Evolutionary conservation across 1,140 invertebrate species (phyloP), one percentile per base, ranked within the genome.

Genomic region (Akabosia matsudoensis): DNA sequence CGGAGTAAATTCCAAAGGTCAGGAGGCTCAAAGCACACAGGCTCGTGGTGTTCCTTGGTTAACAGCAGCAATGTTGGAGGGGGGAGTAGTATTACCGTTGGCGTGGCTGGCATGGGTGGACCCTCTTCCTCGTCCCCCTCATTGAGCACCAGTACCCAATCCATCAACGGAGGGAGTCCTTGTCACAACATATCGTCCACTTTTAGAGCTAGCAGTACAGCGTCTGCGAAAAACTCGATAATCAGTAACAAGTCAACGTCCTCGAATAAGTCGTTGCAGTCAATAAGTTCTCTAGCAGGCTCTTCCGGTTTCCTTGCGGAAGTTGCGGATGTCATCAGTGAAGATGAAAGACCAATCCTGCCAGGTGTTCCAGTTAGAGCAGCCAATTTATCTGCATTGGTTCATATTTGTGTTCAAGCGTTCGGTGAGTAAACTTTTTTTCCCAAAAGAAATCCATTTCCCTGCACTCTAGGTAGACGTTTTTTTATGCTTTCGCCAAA

Each of bases 71-170:
- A 14, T 26, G 13, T 2, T 72, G 70, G 70, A 13, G 67, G 67
- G 16, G 67, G 67, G 16, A 30, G 30, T 7, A 22, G 28, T 22
- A 22, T n/a, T 14, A 64, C 13, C 56, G n/a, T 64, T 13, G 10
- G 24, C 13, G 24, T 10, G n/a, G n/a, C n/a, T 13, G 67, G 67
- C 7, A 22, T 4, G 33, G 67, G 67, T 7, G 67, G 67, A 70
- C 13, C 67, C 73, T 31, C 26, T 74, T 34, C 64, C 70, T 37
- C 22, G n/a, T 56, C 30, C 22, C 45, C 78, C 61, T 73, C 22
- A 37, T 45, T 64, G 70, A 81, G 67, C 37, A 79, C 22, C 77
- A 82, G 79, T 79, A 79, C 79, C 79, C 81, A 54, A 81, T 82
- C 76, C 79, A 81, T 10, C 24, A 67, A 13, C 31, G 61, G 26